A percentile compares a stretch with the other conserved stretches of the same genome.
phyloP scores from a whole-genome alignment of 2,113 vertebrate genomes.

The Gambusia affinis region DNA sequence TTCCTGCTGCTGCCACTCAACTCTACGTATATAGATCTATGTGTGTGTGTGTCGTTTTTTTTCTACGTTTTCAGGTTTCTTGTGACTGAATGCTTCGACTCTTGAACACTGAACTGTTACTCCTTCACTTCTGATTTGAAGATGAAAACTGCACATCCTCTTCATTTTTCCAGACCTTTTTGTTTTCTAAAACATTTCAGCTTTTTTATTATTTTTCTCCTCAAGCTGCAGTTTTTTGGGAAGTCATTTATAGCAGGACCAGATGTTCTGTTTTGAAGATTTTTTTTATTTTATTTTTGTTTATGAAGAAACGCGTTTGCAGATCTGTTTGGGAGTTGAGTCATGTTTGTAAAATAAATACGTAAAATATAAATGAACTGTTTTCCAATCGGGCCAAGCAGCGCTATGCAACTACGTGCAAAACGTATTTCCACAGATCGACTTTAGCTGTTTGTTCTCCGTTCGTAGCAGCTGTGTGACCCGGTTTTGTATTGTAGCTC shows the following conservation, averaged over 20 bases:
- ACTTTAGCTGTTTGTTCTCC: constrained; percentile 51
- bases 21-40: constrained; percentile 7
- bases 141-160: neutral
- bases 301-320: constrained; percentile 57
- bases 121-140: constrained; percentile 32
- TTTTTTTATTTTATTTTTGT: neutral
- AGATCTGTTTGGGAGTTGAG: constrained; percentile 22
- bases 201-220: neutral
- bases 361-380: neutral
- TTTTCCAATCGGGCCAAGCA: constrained; percentile 35
- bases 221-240: neutral
- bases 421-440: constrained; percentile 41
- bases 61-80: constrained; percentile 30
- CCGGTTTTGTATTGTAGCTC: constrained; percentile 61
- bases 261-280: constrained; percentile 20
- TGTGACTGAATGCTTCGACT: constrained; percentile 59
- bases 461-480: constrained; percentile 70
- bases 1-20: constrained; percentile 66
- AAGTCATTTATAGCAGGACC: neutral
- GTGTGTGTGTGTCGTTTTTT: constrained; percentile 22
- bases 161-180: too few species aligned
- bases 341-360: neutral
- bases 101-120: constrained; percentile 65
- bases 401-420: constrained; percentile 69
- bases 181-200: constrained; percentile 32